phyloP scores from a whole-genome alignment of 2,113 vertebrate species.

The Gavia stellata region DNA sequence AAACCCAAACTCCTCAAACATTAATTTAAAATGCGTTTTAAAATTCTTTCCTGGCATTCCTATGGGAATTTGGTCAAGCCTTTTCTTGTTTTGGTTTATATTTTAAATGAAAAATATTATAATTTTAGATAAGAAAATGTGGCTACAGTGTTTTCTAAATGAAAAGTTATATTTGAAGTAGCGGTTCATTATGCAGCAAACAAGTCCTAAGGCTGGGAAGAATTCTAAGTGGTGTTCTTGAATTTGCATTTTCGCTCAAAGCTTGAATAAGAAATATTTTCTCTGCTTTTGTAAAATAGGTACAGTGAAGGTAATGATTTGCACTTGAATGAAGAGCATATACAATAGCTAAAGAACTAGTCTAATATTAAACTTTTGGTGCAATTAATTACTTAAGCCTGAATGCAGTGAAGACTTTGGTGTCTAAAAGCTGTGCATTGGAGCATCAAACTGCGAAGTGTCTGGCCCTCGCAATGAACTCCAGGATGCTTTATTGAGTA shows the following conservation, averaged over 20 bases:
- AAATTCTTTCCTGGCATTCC: neutral
- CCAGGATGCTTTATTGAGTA: neutral
- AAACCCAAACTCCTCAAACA: neutral
- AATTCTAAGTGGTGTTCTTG: neutral
- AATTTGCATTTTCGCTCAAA: slow-evolving; percentile 41
- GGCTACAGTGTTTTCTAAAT: neutral
- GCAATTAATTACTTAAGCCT: neutral
- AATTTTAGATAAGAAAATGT: neutral
- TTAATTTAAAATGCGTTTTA: neutral
- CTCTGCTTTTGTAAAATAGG: neutral
- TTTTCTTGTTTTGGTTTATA: neutral
- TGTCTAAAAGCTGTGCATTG: neutral
- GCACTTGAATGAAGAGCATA: neutral
- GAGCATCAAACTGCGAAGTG: neutral
- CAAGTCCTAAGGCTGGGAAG: neutral
- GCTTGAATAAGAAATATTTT: neutral
- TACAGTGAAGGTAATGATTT: neutral
- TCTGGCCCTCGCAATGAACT: neutral
- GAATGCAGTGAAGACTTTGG: neutral
- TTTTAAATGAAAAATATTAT: neutral
- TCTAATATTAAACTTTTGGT: neutral
- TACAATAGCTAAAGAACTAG: neutral
- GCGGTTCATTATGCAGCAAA: neutral
- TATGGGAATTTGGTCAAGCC: neutral
- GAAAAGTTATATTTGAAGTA: neutral